Percentiles rank a stretch among this genome's conserved stretches.
Evolutionary conservation across 2,113 vertebrate species (phyloP).

Genomic region (Notarius quadriscutis): DNA sequence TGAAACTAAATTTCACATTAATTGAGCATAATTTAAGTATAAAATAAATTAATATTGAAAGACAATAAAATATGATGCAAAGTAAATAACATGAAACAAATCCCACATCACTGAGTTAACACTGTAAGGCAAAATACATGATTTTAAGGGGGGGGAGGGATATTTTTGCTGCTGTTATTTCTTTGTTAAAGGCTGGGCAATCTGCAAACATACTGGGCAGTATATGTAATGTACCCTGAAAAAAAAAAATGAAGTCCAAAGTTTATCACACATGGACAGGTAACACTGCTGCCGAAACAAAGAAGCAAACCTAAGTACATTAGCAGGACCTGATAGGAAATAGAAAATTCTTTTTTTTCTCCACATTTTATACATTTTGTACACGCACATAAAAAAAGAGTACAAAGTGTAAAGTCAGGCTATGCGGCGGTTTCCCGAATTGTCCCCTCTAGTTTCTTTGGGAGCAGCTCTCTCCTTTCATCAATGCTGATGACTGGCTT

Average conservation of each 20-base stretch:
- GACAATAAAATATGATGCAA: constrained; percentile 10
- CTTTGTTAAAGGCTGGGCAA: constrained; percentile 75
- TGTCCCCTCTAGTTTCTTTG: constrained; percentile 99
- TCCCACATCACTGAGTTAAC: constrained; percentile 16
- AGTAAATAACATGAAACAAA: constrained; percentile 31
- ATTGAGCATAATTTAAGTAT: constrained; percentile 38
- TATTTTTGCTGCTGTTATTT: constrained; percentile 55
- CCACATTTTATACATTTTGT: constrained; percentile 80
- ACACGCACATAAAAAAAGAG: constrained; percentile 92
- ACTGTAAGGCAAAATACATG: constrained; percentile 39
- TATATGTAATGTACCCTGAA: constrained; percentile 60
- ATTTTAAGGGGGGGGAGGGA: constrained; percentile 4
- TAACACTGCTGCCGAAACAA: constrained; percentile 85
- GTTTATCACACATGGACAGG: constrained; percentile 83
- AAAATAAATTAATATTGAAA: constrained; percentile 28
- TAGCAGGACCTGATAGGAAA: constrained; percentile 88
- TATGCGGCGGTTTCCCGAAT: constrained; percentile 99
- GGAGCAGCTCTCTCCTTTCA: constrained; percentile 99
- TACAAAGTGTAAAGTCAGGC: constrained; percentile 88
- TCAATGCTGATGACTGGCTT: constrained; percentile 96
- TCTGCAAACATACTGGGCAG: constrained; percentile 88
- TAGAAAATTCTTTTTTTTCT: constrained; percentile 84
- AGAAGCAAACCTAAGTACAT: constrained; percentile 76
- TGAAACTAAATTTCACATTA: constrained; percentile 21
- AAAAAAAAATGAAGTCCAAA: constrained; percentile 70